Evolutionary conservation across 92 coral and sea anemone genomes (phyloP).

Genomic region (Nematostella vectensis): DNA sequence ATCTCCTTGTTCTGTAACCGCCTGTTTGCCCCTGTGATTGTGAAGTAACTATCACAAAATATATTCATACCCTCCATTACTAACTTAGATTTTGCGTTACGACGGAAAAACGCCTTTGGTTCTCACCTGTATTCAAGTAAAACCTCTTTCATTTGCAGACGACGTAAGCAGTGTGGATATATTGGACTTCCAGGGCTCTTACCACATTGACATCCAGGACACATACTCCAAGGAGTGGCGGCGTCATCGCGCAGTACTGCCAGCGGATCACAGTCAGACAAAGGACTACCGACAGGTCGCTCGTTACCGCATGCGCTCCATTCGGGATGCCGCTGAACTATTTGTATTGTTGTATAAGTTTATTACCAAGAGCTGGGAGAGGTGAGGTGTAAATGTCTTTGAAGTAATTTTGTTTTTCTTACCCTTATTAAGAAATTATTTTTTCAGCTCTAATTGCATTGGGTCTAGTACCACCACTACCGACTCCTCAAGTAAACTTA

Average conservation of each 20-base stretch:
- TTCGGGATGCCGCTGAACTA: slow-evolving; percentile 86
- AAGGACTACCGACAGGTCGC: slow-evolving; percentile 84
- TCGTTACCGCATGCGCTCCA: slow-evolving; percentile 88
- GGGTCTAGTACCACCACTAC: too few relatives aligned
- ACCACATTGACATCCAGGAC: slow-evolving; percentile 85
- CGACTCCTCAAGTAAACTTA: too few relatives aligned
- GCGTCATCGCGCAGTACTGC: slow-evolving; percentile 48
- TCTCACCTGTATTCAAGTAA: too few relatives aligned
- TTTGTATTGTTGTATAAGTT: slow-evolving; percentile 93
- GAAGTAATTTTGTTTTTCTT: too few relatives aligned
- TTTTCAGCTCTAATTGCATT: too few relatives aligned
- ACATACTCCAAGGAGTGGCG: slow-evolving; percentile 73
- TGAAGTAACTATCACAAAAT: too few relatives aligned
- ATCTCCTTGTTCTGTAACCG: too few relatives aligned
- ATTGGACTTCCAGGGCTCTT: slow-evolving; percentile 52
- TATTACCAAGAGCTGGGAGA: slow-evolving; percentile 57
- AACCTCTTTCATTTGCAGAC: slow-evolving; percentile 30
- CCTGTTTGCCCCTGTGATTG: too few relatives aligned
- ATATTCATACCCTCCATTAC: too few relatives aligned
- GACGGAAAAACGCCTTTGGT: too few relatives aligned
- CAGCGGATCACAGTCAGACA: slow-evolving; percentile 13
- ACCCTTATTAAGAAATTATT: too few relatives aligned
- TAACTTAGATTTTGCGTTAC: too few relatives aligned
- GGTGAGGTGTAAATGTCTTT: slow-evolving; percentile 8
- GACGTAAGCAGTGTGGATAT: slow-evolving; percentile 89